Conservation (phyloP, 2,113 vertebrate genomes). For the Tetraodon nigroviridis region DNA sequence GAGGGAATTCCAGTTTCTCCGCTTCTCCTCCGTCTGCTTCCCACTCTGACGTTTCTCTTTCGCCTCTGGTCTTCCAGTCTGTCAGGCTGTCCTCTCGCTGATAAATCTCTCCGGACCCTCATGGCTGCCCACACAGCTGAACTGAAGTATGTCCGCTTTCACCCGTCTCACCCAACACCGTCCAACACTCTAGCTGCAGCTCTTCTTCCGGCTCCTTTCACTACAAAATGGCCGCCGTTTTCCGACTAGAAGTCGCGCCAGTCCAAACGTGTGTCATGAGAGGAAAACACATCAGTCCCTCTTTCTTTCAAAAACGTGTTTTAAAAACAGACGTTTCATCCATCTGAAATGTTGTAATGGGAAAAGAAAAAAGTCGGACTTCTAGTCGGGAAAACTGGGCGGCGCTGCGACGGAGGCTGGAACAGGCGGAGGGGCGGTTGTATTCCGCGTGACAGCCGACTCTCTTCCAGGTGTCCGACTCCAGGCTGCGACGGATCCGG, state of each 20-base stretch:
- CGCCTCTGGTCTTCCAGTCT: conserved; percentile 87
- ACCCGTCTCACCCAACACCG: conserved; percentile 63
- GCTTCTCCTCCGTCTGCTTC: conserved; percentile 51
- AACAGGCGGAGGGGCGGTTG: background rate
- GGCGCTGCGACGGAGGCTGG: no score
- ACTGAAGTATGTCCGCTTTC: conserved; percentile 97
- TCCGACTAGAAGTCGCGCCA: background rate
- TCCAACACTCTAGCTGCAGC: conserved; percentile 40
- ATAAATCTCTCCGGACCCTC: conserved; percentile 99
- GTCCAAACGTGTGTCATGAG: no score
- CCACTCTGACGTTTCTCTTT: conserved; percentile 50
- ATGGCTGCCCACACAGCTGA: conserved; percentile 99
- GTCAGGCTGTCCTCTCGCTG: conserved; percentile 99
- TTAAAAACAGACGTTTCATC: no score
- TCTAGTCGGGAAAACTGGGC: no score
- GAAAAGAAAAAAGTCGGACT: no score
- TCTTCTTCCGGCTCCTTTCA: conserved; percentile 42
- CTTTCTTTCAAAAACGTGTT: no score
- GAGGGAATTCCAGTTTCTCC: conserved; percentile 17
- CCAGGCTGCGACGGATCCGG: conserved; percentile 96
- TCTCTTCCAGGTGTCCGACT: conserved; percentile 84
- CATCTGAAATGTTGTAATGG: no score
- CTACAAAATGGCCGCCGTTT: background rate
- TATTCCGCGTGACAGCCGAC: conserved; percentile 8
- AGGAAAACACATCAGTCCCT: no score